A percentile compares a stretch with the other conserved stretches of the same genome.
Evolutionary conservation across 2,113 vertebrate genomes (phyloP).

Genomic region (Tretioscincus oriximinensis): DNA sequence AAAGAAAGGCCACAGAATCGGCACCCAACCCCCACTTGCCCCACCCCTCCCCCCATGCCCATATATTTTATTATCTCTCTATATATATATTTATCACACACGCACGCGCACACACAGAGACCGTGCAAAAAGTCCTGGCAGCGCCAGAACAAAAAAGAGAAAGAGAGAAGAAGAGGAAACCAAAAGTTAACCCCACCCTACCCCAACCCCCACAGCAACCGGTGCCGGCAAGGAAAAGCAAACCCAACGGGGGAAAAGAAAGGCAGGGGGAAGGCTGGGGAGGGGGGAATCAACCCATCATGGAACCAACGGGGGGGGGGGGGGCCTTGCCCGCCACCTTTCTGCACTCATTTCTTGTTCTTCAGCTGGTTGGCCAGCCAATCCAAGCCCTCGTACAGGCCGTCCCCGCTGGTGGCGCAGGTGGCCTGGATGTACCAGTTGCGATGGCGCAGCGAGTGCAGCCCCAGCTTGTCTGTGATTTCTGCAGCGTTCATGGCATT

Average conservation of each 20-base stretch:
- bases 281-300: conserved; percentile 22
- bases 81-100: conserved; percentile 52
- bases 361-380: conserved; percentile 98
- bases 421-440: conserved; percentile 99
- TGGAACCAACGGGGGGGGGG: conserved; percentile 14
- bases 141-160: conserved; percentile 31
- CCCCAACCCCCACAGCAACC: conserved; percentile 52
- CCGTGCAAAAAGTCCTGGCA: conserved; percentile 40
- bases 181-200: conserved; percentile 23
- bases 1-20: conserved; percentile 35
- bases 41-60: conserved; percentile 26
- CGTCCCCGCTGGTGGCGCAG: conserved; percentile 94
- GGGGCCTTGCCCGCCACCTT: conserved; percentile 31
- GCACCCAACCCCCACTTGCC: conserved; percentile 25
- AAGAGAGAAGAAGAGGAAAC: conserved; percentile 25
- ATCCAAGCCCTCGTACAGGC: conserved; percentile 94
- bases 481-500: conserved; percentile 97
- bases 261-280: conserved; percentile 23
- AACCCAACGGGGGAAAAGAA: conserved; percentile 33
- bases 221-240: conserved; percentile 52
- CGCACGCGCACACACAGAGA: conserved; percentile 58
- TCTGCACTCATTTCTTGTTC: conserved; percentile 90
- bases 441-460: conserved; percentile 92
- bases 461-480: conserved; percentile 96
- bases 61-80: conserved; percentile 39